A percentile compares a stretch with the other conserved stretches of the same genome.
Conservation (phyloP, 2,113 vertebrate genomes). For the Scophthalmus maximus region DNA sequence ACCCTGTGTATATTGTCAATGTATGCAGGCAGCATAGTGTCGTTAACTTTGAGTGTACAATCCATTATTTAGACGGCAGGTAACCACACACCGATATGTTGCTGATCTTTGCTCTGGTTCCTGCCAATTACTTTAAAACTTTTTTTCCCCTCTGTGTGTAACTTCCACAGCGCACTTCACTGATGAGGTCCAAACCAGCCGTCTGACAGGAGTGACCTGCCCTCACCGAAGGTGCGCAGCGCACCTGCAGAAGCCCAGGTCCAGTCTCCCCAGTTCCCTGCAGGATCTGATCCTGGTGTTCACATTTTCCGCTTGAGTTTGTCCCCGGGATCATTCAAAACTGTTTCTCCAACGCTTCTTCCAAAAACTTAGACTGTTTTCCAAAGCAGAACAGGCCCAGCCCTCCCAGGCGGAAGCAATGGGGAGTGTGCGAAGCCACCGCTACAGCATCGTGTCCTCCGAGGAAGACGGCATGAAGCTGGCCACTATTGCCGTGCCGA, state of each 20-base stretch:
- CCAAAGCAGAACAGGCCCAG: constrained; percentile 91
- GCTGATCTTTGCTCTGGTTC: constrained; percentile 57
- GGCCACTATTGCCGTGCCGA: constrained; percentile 90
- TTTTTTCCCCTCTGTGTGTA: constrained; percentile 51
- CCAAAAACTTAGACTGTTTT: constrained; percentile 99
- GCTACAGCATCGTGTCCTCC: constrained; percentile 97
- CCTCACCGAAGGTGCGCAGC: constrained; percentile 39
- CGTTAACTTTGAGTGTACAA: constrained; percentile 25
- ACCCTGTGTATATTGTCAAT: not conserved
- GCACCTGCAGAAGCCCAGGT: constrained; percentile 38
- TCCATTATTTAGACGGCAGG: constrained; percentile 70
- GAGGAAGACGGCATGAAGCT: constrained; percentile 97
- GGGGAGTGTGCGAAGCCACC: constrained; percentile 97
- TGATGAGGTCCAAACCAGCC: constrained; percentile 80
- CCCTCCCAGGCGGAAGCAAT: constrained; percentile 89
- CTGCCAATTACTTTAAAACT: constrained; percentile 62
- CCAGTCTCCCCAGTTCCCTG: not conserved
- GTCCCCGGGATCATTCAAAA: constrained; percentile 89
- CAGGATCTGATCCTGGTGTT: constrained; percentile 49
- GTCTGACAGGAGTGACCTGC: constrained; percentile 79
- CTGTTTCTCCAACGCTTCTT: constrained; percentile 99
- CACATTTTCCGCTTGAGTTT: constrained; percentile 80
- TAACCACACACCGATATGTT: constrained; percentile 59
- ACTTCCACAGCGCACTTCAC: constrained; percentile 71
- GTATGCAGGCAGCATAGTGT: constrained; percentile 2